Evolutionary conservation across 30 jellyfish, hydroid and myxozoan species (phyloP).

Genomic region (Pseudorhiza aurosa): DNA sequence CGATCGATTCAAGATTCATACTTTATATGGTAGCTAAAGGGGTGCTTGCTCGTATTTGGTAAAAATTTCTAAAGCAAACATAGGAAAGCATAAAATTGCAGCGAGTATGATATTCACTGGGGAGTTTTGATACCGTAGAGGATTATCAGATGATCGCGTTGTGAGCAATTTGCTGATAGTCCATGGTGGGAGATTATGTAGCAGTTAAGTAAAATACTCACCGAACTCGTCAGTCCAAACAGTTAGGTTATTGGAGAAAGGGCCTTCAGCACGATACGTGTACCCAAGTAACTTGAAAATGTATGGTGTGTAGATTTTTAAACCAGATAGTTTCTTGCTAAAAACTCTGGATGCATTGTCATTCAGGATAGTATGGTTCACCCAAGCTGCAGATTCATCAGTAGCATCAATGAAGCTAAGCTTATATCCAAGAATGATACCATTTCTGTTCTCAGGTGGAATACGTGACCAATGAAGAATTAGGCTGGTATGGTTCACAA

Average conservation of each 20-base stretch:
- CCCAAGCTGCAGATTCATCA: slow-evolving; percentile 5
- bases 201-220: neutral
- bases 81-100: too few relatives aligned
- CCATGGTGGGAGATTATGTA: neutral
- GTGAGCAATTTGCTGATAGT: too few relatives aligned
- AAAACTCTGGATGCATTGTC: neutral
- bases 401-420: slow-evolving; percentile 14
- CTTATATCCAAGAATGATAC: slow-evolving; percentile 43
- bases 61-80: too few relatives aligned
- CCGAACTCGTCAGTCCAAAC: slow-evolving; percentile 62
- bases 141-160: too few relatives aligned
- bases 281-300: slow-evolving; percentile 24
- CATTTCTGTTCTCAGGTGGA: slow-evolving; percentile 31
- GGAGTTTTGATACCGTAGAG: too few relatives aligned
- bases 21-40: too few relatives aligned
- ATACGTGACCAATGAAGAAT: slow-evolving; percentile 20
- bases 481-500: slow-evolving; percentile 19
- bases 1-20: too few relatives aligned
- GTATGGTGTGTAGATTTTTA: slow-evolving; percentile 59
- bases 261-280: slow-evolving; percentile 50
- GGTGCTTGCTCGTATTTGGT: too few relatives aligned
- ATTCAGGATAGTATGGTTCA: slow-evolving; percentile 11
- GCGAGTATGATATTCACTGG: too few relatives aligned
- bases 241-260: slow-evolving; percentile 17
- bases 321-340: slow-evolving; percentile 12